phyloP scores from a whole-genome alignment of 2,113 vertebrate species.

The Gavia stellata region DNA sequence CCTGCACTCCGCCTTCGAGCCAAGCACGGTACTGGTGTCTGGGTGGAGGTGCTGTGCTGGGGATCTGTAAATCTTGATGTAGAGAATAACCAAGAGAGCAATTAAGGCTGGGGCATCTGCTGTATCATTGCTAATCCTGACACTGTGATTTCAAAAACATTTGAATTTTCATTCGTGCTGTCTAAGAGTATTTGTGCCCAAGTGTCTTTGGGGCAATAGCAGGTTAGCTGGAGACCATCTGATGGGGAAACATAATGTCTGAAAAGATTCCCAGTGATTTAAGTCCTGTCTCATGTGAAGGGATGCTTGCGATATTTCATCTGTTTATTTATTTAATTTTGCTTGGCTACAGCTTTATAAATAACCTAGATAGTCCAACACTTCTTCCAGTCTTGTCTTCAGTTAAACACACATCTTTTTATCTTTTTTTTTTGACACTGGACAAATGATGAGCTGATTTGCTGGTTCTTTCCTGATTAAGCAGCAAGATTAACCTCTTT shows the following conservation, averaged over 20 bases:
- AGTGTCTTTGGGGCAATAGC: background rate
- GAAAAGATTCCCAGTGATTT: background rate
- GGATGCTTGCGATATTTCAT: background rate
- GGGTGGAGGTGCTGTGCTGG: background rate
- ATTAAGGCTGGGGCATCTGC: background rate
- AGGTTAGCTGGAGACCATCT: background rate
- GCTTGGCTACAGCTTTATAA: background rate
- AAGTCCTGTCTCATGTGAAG: background rate
- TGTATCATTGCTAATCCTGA: background rate
- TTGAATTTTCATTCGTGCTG: background rate
- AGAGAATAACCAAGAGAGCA: background rate
- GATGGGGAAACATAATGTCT: background rate
- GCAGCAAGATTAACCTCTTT: background rate
- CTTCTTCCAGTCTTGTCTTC: background rate
- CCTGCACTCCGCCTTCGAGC: fast-evolving
- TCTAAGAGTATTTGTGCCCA: background rate
- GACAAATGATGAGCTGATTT: background rate
- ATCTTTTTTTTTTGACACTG: background rate
- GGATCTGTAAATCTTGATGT: background rate
- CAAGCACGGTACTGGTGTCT: background rate
- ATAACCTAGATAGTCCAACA: background rate
- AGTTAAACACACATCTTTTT: background rate
- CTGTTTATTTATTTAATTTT: background rate
- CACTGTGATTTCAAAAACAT: background rate
- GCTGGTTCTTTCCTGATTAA: background rate